Evolutionary conservation across 2,113 vertebrate genomes (phyloP).

Genomic region (Phyllopteryx taeniolatus): DNA sequence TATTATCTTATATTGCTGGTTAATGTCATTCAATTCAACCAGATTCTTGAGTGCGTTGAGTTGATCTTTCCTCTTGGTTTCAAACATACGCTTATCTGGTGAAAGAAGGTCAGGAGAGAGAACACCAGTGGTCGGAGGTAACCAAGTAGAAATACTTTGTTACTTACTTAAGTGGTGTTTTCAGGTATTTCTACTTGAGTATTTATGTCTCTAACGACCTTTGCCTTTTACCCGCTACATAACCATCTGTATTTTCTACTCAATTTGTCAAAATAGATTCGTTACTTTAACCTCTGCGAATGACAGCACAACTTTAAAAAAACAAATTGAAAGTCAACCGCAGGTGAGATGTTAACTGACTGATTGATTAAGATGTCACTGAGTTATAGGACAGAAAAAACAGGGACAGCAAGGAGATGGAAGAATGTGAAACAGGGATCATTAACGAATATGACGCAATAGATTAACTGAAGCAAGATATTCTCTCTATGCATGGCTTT

Average conservation of each 20-base stretch:
- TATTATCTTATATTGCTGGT: conserved; percentile 99
- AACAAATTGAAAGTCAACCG: background rate
- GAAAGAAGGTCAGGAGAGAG: conserved; percentile 43
- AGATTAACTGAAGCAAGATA: no score
- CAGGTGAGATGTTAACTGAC: no score
- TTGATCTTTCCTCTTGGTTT: conserved; percentile 95
- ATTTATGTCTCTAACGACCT: background rate
- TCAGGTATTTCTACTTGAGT: background rate
- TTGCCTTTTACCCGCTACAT: background rate
- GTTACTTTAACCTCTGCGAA: background rate
- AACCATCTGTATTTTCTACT: background rate
- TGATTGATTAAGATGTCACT: background rate
- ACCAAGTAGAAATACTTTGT: background rate
- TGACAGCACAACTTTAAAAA: background rate
- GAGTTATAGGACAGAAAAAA: no score
- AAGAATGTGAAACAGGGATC: no score
- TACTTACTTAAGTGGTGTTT: background rate
- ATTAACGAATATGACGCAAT: no score
- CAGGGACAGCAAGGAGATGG: no score
- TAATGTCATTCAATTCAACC: conserved; percentile 91
- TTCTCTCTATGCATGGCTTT: no score
- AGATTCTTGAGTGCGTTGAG: conserved; percentile 92
- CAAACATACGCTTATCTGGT: conserved; percentile 95
- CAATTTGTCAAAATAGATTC: background rate
- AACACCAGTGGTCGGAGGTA: conserved; percentile 8